phyloP scores from a whole-genome alignment of 1,140 invertebrate genomes.

The Saccostrea echinata region DNA sequence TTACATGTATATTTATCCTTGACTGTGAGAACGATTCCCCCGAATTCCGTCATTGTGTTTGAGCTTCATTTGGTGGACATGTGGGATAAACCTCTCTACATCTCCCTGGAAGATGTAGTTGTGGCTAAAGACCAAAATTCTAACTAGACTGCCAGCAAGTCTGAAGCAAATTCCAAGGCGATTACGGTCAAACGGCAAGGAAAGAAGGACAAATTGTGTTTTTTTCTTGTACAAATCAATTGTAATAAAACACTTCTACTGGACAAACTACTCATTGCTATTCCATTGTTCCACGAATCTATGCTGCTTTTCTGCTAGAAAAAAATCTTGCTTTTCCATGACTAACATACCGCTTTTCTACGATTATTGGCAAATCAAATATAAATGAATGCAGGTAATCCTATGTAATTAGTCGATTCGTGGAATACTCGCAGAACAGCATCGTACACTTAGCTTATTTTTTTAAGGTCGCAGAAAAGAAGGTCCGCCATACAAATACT shows the following conservation, averaged over 20 bases:
- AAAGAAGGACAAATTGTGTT: neutral
- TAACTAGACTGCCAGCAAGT: neutral
- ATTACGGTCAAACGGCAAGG: neutral
- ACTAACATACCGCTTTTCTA: too few relatives aligned
- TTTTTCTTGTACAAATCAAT: neutral
- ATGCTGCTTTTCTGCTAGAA: too few relatives aligned
- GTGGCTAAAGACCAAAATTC: neutral
- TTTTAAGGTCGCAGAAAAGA: too few relatives aligned
- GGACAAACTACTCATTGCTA: neutral
- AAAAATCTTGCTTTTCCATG: too few relatives aligned
- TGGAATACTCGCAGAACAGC: too few relatives aligned
- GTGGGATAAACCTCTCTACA: constrained; percentile 4
- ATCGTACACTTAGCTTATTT: too few relatives aligned
- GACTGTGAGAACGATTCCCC: constrained; percentile 86
- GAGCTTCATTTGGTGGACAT: constrained; percentile 2
- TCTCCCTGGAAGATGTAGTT: neutral
- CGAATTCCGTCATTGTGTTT: constrained; percentile 81
- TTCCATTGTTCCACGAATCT: too few relatives aligned
- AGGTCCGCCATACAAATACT: neutral
- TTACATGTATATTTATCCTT: neutral
- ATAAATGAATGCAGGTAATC: too few relatives aligned
- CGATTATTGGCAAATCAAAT: too few relatives aligned
- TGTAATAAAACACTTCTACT: neutral
- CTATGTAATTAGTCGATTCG: too few relatives aligned
- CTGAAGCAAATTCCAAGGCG: neutral